phyloP scores from a whole-genome alignment of 1,140 invertebrate genomes.

The Hylyphantes graminicola region DNA sequence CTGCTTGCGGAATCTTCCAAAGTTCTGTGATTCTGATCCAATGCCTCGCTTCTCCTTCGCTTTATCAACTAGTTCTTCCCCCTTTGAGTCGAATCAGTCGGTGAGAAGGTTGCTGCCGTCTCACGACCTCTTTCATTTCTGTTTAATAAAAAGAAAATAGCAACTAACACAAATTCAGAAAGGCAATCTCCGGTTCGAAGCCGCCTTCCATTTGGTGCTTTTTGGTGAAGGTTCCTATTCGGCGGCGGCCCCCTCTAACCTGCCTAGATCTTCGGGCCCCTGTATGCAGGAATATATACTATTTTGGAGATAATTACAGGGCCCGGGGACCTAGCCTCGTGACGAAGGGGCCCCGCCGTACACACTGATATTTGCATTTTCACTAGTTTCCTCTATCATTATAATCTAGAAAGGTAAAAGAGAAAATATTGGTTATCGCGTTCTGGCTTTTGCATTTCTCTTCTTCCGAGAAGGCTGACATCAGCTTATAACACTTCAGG shows the following conservation, averaged over 20 bases:
- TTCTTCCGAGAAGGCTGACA: constrained; percentile 27
- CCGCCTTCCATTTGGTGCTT: constrained; percentile 59
- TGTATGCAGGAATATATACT: constrained; percentile 27
- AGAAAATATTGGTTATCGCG: constrained; percentile 1
- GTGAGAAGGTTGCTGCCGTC: constrained; percentile 45
- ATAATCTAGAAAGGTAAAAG: background rate
- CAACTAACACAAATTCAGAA: constrained; percentile 25
- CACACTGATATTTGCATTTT: constrained; percentile 11
- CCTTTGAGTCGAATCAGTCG: background rate
- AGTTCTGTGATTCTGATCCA: background rate
- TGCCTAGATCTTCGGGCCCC: background rate
- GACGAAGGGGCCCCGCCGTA: background rate
- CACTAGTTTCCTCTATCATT: constrained; percentile 13
- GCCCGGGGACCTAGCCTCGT: background rate
- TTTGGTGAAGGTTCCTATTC: constrained; percentile 60
- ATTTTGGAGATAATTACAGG: constrained; percentile 47
- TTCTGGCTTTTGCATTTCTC: constrained; percentile 21
- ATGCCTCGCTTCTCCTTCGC: background rate
- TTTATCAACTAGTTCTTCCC: constrained; percentile 5
- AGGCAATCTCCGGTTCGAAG: constrained; percentile 50
- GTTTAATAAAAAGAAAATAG: background rate
- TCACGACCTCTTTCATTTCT: constrained; percentile 31
- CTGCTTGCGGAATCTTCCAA: background rate
- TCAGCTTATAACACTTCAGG: constrained; percentile 59
- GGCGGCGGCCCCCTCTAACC: background rate